Conservation (phyloP, 2,113 vertebrate genomes). For the Conger conger region DNA sequence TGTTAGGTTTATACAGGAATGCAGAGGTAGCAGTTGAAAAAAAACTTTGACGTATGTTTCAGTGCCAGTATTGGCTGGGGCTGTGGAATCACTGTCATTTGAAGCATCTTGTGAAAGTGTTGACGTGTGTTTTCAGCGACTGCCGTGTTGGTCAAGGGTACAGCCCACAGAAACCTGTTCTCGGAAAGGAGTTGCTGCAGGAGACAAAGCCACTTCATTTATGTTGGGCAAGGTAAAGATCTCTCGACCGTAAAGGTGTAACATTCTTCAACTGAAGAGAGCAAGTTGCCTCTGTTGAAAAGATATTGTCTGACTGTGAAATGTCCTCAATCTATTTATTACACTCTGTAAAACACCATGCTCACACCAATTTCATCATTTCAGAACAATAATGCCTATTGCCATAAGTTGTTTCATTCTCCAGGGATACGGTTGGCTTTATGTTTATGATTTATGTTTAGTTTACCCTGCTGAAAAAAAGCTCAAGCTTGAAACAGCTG, state of each 20-base stretch:
- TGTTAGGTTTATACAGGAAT: background rate
- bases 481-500: too few species aligned
- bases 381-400: background rate
- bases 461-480: too few species aligned
- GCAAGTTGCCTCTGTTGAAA: background rate
- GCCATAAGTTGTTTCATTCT: background rate
- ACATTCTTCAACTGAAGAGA: background rate
- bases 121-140: constrained; percentile 26
- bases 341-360: background rate
- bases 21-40: background rate
- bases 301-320: background rate
- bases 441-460: too few species aligned
- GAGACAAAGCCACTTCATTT: constrained; percentile 38
- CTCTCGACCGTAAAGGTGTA: background rate
- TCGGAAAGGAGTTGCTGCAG: constrained; percentile 46
- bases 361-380: background rate
- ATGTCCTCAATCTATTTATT: background rate
- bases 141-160: accelerated
- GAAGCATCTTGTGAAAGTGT: background rate
- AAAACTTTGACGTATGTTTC: background rate
- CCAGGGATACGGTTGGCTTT: background rate
- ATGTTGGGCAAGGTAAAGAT: background rate
- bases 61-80: background rate
- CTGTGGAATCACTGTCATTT: background rate
- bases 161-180: constrained; percentile 23